Evolutionary conservation across 2,888 invertebrate genomes (phyloP), one percentile per base, ranked within the genome.

Genomic region (Metallyticus violacea): DNA sequence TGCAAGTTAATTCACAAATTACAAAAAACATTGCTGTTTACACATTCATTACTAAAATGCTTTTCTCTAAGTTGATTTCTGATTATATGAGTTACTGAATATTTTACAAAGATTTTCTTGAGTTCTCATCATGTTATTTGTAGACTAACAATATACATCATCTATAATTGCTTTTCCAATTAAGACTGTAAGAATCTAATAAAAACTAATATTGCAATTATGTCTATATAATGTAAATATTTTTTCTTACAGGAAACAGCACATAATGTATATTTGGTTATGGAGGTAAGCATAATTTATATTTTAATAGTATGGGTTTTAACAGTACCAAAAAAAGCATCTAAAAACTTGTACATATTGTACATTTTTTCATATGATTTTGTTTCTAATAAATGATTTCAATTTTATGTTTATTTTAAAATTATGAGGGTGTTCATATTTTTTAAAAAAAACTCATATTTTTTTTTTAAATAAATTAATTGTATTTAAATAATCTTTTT

Each of bases 201-300:
- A 22, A 62, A 62, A 62, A 62, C 40, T 62, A 62, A 62, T 62
- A 2, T 15, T 81, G 76, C 77, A 62, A 81, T 81, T 83, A 26
- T 62, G 40, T 62, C 40, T 62, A 9, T 62, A 15, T 62, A 62
- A 62, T 62, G 9, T 62, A 62, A 30, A 85, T 88, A 82, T 88
- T 88, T 89, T 90, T 88, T 83, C 87, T 91, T 92, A 86, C 91
- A 95, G 94, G 99, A 99, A 93, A 97, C 98, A 87, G 94, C 96
- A 89, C 96, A 97, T 90, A 97, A 98, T 93, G 99, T 99, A 89
- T 99, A 96, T 93, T 95, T 99, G 90, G 98, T 99, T 90, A 99
- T 99, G 99, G 99, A 99, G 95, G 97, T 97, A 92, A 95, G 95
- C 92, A 87, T 76, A 81, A 15, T 7, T 25, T 27, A 22, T 26